Base-by-base conservation (phyloP, 2,888 invertebrate species). In the Tachina lurida region DNA sequence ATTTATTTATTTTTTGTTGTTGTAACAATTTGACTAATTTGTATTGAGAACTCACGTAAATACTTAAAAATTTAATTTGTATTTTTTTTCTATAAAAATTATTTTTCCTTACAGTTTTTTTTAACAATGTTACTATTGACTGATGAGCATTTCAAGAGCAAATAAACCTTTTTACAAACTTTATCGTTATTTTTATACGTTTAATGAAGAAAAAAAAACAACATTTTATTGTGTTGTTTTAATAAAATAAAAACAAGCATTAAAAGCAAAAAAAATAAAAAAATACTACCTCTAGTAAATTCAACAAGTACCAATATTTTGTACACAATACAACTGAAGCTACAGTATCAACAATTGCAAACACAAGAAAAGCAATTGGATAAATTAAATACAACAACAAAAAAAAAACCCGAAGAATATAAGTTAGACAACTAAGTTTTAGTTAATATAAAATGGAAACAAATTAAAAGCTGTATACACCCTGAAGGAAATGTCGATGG, bases 121-220 rank as follows among this genome's bases (percentile, higher is more conserved):
- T 74, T 60, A 79, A 63, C 73, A 83, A 73, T 67, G 76, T 45
- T 79, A 63, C 70, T 80, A 87, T 87, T 86, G 82, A 78, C 84
- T 84, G 87, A 67, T 78, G 75, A 83, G 76, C 85, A 78, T 81
- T 80, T 87, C 86, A 80, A 83, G 83, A 60, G 80, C 80, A 87
- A 88, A 87, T 88, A 87, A 88, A 87, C 85, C 75, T 83, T 87
- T 84, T 84, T 58, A 65, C 68, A 68, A 79, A 67, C 74, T 79
- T 85, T 84, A 86, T 76, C 81, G 80, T 84, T 84, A 87, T 86
- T 88, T 88, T 87, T 88, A 88, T 87, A 88, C 76, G 54, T 73
- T 76, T 52, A 74, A 63, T 56, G 43, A n/a, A 82, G n/a, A 31
- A 22, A 22, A 84, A 83, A 52, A 39, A 58, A 76, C 31, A 65